Base-by-base conservation (phyloP, 2,113 vertebrate genomes). In the Strigops habroptila region DNA sequence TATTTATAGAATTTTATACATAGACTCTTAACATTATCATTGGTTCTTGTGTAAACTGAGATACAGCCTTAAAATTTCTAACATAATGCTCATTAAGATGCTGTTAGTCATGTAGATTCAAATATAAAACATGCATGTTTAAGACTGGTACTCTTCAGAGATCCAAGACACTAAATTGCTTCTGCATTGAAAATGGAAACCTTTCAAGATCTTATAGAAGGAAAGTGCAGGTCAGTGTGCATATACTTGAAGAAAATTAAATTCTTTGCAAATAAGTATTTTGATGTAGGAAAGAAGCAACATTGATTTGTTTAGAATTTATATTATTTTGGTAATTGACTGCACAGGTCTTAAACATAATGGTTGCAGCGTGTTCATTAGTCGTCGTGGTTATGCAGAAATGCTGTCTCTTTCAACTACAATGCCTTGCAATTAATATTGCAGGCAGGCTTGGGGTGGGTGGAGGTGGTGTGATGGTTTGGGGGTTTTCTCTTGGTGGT, bases 61-160 rank as follows among this genome's bases (percentile, higher is more conserved):
- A 96, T 97, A 97, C 97, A 95, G 98, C 97, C 98, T 98, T 98
- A 98, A 86, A 80, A 91, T 95, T 82, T 85, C 12, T 49, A 33
- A 59, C 28, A 37, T 35, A 52, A 35, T 28, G 41, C 52, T 89
- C 6, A 1, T 53, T 64, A 41, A 86, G 73, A 52, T 93, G 65
- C 24, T 87, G 44, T 90, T 73, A 60, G 39, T 75, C 43, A 21
- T 27, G 44, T n/a, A 86, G 59, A 33, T 49, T 77, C 46, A 37
- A 82, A n/a, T 86, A 22, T 37, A 86, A 95, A 93, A 46, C 19
- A 10, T 82, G 49, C 86, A 57, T 23, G 6, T 86, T 86, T 83
- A 75, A 89, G 71, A 91, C 49, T 63, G 48, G 18, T 88, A 57
- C n/a, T 78, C 44, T 46, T 86, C 69, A 57, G 55, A 94, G 44